Percentiles rank a stretch among this genome's conserved stretches.
Conservation (phyloP, 2,888 invertebrate species). For the Perizoma flavofasciatum region DNA sequence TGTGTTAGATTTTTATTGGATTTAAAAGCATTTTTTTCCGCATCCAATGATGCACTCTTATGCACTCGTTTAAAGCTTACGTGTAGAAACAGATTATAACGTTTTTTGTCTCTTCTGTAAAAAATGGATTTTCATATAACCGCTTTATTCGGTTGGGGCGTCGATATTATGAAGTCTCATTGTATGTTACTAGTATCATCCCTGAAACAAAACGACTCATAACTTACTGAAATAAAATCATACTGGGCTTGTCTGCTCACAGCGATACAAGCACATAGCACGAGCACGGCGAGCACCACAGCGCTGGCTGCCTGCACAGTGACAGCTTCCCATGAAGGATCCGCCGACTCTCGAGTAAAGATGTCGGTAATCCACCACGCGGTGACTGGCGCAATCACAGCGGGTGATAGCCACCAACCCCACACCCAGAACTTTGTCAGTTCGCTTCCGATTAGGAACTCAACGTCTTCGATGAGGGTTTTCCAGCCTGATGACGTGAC, state of each 20-base stretch:
- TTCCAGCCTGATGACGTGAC: constrained; percentile 60
- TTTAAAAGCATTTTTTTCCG: too few relatives aligned
- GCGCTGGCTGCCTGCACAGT: constrained; percentile 41
- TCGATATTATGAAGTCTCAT: too few relatives aligned
- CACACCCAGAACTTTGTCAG: constrained; percentile 57
- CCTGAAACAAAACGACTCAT: neutral
- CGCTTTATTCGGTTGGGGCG: too few relatives aligned
- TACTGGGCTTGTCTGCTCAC: constrained; percentile 68
- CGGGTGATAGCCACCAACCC: constrained; percentile 63
- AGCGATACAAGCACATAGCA: constrained; percentile 48
- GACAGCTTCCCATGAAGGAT: constrained; percentile 50
- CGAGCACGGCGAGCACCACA: constrained; percentile 42
- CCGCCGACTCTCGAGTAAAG: constrained; percentile 32
- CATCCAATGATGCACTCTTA: too few relatives aligned
- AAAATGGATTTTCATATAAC: too few relatives aligned
- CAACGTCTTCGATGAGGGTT: constrained; percentile 63
- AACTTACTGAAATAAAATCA: constrained; percentile 55
- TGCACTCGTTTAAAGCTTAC: too few relatives aligned
- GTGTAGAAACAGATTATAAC: too few relatives aligned
- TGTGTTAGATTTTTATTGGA: too few relatives aligned
- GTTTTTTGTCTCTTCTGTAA: too few relatives aligned
- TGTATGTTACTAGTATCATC: too few relatives aligned
- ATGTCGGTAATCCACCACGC: constrained; percentile 59
- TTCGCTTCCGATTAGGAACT: constrained; percentile 59
- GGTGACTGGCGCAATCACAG: constrained; percentile 47